Base-by-base conservation (phyloP, 2,797 vertebrate genomes). In the Anas bahamensis region DNA sequence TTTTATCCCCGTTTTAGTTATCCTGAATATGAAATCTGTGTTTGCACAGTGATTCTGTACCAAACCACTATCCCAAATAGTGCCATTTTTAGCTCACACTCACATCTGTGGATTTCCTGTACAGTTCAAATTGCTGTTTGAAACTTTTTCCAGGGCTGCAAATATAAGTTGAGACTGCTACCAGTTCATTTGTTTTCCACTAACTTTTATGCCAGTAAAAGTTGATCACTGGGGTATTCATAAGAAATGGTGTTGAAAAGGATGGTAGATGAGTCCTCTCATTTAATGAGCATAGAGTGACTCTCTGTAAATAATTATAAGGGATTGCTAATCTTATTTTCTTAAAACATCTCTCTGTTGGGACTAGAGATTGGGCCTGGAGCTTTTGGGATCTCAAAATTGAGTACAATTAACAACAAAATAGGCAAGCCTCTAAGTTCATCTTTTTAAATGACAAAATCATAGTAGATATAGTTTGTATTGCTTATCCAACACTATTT, bases 101-200 rank as follows among this genome's bases (percentile, higher is more conserved):
- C 83, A 89, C 70, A 61, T 87, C 63, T 83, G 64, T 91, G 82
- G 84, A 55, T 92, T 96, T 96, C 87, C 87, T 95, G 89, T 83
- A n/a, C 39, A 28, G 39, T 83, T 91, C 63, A 91, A 88, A 86
- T 76, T 95, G 56, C 56, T 60, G 4, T 72, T 90, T 83, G 13
- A 92, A 94, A 61, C 46, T 83, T 83, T 71, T 93, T 86, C 79
- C 91, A 86, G 89, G 73, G 44, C 41, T 90, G 26, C 14, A 85
- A 89, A 85, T 90, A 83, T 71, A 61, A 90, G 75, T n/a, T 80
- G 70, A 89, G 82, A 64, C 29, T 68, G 33, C 61, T 53, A 77
- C 29, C 37, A 83, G 6, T 61, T 26, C 13, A 37, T 89, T 80
- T 83, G 44, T 84, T 91, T 96, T 85, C 57, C 72, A 61, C 82